phyloP scores from a whole-genome alignment of 2,797 vertebrate species.

The Tolypeutes matacus region DNA sequence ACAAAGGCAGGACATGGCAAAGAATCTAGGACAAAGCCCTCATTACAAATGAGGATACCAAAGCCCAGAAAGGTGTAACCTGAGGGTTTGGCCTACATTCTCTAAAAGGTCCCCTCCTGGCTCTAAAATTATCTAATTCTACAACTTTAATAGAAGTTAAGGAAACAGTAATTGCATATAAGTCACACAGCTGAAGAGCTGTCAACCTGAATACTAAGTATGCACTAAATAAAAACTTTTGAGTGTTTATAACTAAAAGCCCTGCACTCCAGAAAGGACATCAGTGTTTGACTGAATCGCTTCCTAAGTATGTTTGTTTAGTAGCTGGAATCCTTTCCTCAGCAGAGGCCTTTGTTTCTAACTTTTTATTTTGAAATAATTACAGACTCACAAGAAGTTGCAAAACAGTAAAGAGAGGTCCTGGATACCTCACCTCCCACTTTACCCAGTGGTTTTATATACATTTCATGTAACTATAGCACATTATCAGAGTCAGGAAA shows the following conservation, averaged over 20 bases:
- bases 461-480: background rate
- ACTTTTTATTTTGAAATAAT: constrained; percentile 59
- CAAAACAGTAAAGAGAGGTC: background rate
- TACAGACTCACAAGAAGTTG: background rate
- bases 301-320: constrained; percentile 52
- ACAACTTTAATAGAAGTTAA: background rate
- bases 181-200: background rate
- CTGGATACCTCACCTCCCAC: background rate
- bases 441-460: background rate
- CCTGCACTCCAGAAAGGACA: background rate
- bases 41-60: background rate
- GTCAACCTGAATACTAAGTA: background rate
- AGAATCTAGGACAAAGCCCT: background rate
- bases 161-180: background rate
- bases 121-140: background rate
- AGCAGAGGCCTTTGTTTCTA: background rate
- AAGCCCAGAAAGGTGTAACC: background rate
- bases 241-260: background rate
- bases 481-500: background rate
- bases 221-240: background rate
- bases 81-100: background rate
- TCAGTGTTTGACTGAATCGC: background rate
- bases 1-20: background rate
- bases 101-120: background rate
- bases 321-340: constrained; percentile 36